Evolutionary conservation across 1,140 invertebrate genomes (phyloP), one percentile per base, ranked within the genome.

Genomic region (Uloborus diversus): DNA sequence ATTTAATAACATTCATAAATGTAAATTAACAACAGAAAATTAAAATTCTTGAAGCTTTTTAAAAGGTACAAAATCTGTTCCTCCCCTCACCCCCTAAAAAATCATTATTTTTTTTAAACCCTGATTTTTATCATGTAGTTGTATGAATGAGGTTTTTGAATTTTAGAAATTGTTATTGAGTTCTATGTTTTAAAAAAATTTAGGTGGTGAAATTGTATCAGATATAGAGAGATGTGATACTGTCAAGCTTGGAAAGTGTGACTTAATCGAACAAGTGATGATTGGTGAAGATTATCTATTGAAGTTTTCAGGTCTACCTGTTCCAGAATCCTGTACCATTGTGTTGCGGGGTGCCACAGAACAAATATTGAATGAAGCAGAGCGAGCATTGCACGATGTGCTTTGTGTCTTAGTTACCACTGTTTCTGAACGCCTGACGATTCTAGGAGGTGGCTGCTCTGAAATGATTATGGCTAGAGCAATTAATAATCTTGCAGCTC

Each of bases 321-420:
- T 98, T 69, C 98, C 98, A 28, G 95, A 99, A 86, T 98, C 98
- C 7, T 99, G 98, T 86, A 97, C 96, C 0, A 92, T 99, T 82
- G 93, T 99, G 0, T 93, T 99, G 68, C 92, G 98, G 76, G 98
- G 98, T 68, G 97, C 98, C n/a, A 99, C 98, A 3, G 93, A 99
- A 85, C 98, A 99, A 88, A 99, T 99, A 84, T 90, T 99, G 13
- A 98, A 99, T 84, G 98, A 99, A 88, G 98, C 98, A 1, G 97
- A 99, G 83, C 90, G 98, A 53, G 99, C 98, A 1, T 87, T 99
- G 4, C 98, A 99, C 85, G 98, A 99, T 86, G 98, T 98, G 2
- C 89, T 99, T 0, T 99, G 98, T 87, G 98, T 99, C 0, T 89
- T 99, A 25, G 91, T 95, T 0, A 94, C 97, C 57, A 99, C 98